Percentiles rank a stretch among this genome's conserved stretches.
Evolutionary conservation across 1,140 invertebrate genomes (phyloP).

Genomic region (Micrasema longulum): DNA sequence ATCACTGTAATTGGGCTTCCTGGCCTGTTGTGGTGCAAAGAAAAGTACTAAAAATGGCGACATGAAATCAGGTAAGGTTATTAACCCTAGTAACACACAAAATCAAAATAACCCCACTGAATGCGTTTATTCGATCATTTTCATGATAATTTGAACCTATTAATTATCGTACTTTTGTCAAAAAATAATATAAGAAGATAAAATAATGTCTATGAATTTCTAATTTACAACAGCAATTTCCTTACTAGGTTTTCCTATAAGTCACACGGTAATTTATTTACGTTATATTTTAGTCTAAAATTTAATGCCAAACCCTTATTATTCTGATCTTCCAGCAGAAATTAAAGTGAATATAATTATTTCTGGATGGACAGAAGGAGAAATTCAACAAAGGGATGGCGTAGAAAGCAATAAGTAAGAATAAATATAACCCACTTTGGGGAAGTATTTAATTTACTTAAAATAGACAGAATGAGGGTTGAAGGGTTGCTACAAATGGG

Average conservation of each 20-base stretch:
- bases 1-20: too few species aligned
- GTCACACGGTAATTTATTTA: background rate
- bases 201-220: too few species aligned
- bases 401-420: constrained; percentile 18
- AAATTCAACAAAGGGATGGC: background rate
- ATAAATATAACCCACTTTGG: constrained; percentile 20
- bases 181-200: too few species aligned
- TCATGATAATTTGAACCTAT: too few species aligned
- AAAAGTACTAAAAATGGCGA: too few species aligned
- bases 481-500: constrained; percentile 8
- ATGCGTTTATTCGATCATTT: too few species aligned
- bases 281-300: background rate
- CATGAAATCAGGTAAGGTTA: too few species aligned
- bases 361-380: background rate
- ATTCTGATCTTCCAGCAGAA: background rate
- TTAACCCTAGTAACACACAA: too few species aligned
- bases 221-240: background rate
- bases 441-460: constrained; percentile 18
- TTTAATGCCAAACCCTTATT: background rate
- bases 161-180: too few species aligned
- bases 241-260: background rate
- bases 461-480: constrained; percentile 9
- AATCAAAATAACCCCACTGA: too few species aligned
- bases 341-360: background rate
- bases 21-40: too few species aligned